phyloP scores from a whole-genome alignment of 2,888 invertebrate species.

The Sphecodes monilicornis region DNA sequence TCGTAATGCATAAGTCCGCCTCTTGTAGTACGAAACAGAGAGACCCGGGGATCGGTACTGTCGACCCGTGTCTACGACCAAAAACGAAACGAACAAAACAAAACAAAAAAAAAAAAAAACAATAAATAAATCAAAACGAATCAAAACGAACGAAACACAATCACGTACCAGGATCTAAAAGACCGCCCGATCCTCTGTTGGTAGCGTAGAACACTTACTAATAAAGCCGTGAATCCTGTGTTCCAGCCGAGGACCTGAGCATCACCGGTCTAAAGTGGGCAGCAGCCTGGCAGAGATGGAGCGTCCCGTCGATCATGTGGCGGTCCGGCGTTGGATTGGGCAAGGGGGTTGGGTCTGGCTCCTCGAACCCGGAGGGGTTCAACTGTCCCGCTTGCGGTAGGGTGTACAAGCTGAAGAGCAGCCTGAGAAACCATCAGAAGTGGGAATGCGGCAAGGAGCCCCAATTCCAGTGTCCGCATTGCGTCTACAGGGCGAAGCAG shows the following conservation, averaged over 20 bases:
- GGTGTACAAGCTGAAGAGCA: constrained; percentile 94
- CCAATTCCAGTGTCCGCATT: constrained; percentile 84
- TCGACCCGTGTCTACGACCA: constrained; percentile 44
- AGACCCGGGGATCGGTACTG: constrained; percentile 45
- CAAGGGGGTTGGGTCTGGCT: constrained; percentile 78
- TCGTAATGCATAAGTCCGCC: constrained; percentile 37
- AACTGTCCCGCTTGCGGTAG: constrained; percentile 93
- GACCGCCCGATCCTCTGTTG: constrained; percentile 45
- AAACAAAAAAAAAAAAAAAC: neutral
- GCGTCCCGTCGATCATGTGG: constrained; percentile 84
- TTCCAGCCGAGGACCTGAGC: constrained; percentile 89
- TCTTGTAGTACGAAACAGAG: constrained; percentile 22
- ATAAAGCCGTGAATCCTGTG: constrained; percentile 81
- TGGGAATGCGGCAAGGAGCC: constrained; percentile 85
- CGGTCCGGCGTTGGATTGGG: constrained; percentile 80
- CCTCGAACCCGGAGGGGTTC: constrained; percentile 86
- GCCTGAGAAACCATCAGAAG: constrained; percentile 85
- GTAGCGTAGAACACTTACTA: constrained; percentile 63
- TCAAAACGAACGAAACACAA: constrained; percentile 31
- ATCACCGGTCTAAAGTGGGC: constrained; percentile 89
- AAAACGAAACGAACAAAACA: neutral
- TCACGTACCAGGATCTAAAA: constrained; percentile 27
- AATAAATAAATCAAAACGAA: constrained; percentile 13
- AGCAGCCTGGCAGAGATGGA: constrained; percentile 88
- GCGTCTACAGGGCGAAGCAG: constrained; percentile 83